These are phyloP conservation scores for Gadopsis bispinosus DNA, from an alignment of 2,797 vertebrate species.

Conservation along the genomic window DNA sequence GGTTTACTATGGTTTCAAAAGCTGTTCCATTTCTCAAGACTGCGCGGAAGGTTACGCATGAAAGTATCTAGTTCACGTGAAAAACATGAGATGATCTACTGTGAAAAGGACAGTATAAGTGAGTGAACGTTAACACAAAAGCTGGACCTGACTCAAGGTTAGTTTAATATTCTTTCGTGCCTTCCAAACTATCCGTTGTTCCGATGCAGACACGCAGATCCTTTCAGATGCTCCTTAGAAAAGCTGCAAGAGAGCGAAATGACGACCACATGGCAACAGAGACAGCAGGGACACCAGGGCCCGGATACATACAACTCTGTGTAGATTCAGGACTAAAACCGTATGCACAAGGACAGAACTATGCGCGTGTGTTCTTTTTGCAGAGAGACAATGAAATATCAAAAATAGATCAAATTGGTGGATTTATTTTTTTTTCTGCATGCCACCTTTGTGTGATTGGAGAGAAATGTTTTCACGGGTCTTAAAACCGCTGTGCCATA, in stretches of 20 bases:
- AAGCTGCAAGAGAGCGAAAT: conserved; percentile 5
- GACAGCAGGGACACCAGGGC: neutral
- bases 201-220: neutral
- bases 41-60: neutral
- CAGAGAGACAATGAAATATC: conserved; percentile 20
- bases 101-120: neutral
- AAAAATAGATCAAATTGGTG: neutral
- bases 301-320: neutral
- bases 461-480: neutral
- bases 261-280: conserved; percentile 20
- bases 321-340: neutral
- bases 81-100: neutral
- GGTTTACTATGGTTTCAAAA: conserved; percentile 9
- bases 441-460: neutral
- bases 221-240: neutral
- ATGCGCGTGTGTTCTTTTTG: neutral
- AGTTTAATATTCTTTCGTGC: neutral
- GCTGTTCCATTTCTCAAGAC: conserved; percentile 3
- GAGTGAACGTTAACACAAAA: neutral
- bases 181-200: conserved; percentile 4
- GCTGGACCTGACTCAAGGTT: neutral
- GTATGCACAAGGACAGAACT: neutral
- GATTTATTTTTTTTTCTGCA: neutral
- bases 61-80: conserved; percentile 5
- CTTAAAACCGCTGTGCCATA: neutral